Evolutionary conservation across 2,888 invertebrate species (phyloP), one percentile per base, ranked within the genome.

Genomic region (Galerucella nymphaeae): DNA sequence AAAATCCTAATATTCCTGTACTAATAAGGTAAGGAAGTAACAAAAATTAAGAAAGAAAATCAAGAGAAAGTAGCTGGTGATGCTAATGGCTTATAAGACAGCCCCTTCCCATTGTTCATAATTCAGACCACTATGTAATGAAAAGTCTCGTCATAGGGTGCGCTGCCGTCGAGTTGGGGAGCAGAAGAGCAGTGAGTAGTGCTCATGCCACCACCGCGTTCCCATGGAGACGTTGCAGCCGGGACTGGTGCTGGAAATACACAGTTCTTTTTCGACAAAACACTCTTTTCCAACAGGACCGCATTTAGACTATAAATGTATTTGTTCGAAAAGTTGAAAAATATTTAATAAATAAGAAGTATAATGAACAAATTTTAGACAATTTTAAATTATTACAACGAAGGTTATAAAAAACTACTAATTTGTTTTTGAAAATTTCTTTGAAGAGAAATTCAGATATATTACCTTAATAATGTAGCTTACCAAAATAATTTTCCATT

Each of bases 181-280:
- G 85, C 85, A 85, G 84, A 83, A 82, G 80, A 76, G 77, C 78
- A 74, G 74, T 67, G 50, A 65, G 64, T 69, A 66, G 74, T 74
- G 18, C 48, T 42, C 41, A 41, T 42, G 18, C 61, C 38, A 11
- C 53, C 82, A 81, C 80, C 79, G 80, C 82, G 85, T 85, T 85
- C 83, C 85, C 85, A 85, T 85, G 82, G 79, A 80, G 80, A 85
- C 85, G 83, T 80, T 85, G 85, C 84, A 85, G 84, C 83, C 82
- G 78, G 82, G 81, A 77, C 74, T 79, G 82, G 80, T 82, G 80
- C 80, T 80, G 80, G 80, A 81, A 66, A 75, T 72, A 62, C 42
- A 41, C 61, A 38, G 38, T 10, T 59, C 30, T 59, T 42, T 62
- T 62, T 23, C 42, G 38, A 59, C 30, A 23, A 57, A 23, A 30